These are phyloP conservation scores for Drosophila varians DNA, from an alignment of 1,140 invertebrate species.

Conservation along the genomic window DNA sequence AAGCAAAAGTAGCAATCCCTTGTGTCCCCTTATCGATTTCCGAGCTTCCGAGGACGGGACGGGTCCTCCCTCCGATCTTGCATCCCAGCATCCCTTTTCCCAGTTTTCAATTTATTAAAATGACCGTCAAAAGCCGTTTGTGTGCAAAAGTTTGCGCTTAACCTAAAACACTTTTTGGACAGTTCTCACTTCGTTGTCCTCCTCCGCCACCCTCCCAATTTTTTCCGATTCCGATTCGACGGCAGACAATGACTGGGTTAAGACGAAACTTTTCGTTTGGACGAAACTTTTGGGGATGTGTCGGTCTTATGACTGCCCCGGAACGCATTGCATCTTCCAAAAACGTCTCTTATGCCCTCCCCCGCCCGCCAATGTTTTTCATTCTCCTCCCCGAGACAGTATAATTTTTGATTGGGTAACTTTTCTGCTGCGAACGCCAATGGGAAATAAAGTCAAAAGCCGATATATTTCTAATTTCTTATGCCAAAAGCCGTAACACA, in stretches of 20 bases:
- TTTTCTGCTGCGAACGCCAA: slow-evolving; percentile 14
- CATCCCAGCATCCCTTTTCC: slow-evolving; percentile 32
- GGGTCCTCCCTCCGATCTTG: neutral
- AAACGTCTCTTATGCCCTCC: too few relatives aligned
- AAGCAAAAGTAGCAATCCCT: slow-evolving; percentile 24
- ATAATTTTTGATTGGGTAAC: slow-evolving; percentile 66
- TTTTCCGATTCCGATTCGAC: slow-evolving; percentile 19
- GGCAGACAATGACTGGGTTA: slow-evolving; percentile 39
- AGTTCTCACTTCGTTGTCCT: slow-evolving; percentile 41
- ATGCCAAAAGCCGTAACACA: slow-evolving; percentile 53
- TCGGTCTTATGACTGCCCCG: slow-evolving; percentile 58
- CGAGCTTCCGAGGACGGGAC: slow-evolving; percentile 6
- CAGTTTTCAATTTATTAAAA: slow-evolving; percentile 80
- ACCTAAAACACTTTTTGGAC: slow-evolving; percentile 77
- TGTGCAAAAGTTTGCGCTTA: slow-evolving; percentile 66
- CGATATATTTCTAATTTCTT: slow-evolving; percentile 41
- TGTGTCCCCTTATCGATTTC: slow-evolving; percentile 46
- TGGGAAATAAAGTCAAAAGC: slow-evolving; percentile 39
- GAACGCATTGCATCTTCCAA: slow-evolving; percentile 36
- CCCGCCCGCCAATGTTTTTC: too few relatives aligned
- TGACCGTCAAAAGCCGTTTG: slow-evolving; percentile 77
- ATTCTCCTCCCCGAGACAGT: slow-evolving; percentile 37
- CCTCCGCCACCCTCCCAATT: neutral
- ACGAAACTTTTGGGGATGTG: slow-evolving; percentile 34
- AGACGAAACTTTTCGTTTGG: slow-evolving; percentile 38